Evolutionary conservation across 2,888 invertebrate species (phyloP).

Genomic region (Nomada ruficornis): DNA sequence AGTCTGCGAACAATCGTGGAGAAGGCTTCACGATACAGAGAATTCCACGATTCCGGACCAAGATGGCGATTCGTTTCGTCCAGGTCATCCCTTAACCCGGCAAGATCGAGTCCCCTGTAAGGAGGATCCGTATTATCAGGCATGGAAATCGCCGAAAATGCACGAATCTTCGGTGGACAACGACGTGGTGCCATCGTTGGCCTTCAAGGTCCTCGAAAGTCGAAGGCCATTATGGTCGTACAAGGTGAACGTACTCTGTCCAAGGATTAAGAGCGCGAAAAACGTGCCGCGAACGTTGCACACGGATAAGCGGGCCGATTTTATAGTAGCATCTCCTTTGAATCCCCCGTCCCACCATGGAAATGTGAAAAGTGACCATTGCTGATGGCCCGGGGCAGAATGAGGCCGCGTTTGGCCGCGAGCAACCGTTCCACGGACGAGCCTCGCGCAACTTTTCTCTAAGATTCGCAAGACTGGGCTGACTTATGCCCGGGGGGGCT

Average conservation of each 20-base stretch:
- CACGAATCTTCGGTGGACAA: conserved; percentile 72
- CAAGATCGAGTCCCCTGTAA: conserved; percentile 54
- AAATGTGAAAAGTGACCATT: conserved; percentile 63
- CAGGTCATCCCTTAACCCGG: conserved; percentile 6
- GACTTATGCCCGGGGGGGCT: conserved; percentile 74
- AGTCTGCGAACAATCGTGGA: conserved; percentile 86
- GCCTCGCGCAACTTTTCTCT: conserved; percentile 77
- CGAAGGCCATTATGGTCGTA: conserved; percentile 81
- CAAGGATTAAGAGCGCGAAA: conserved; percentile 87
- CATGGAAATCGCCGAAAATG: conserved; percentile 74
- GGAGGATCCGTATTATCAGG: conserved; percentile 74
- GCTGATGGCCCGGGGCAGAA: conserved; percentile 74
- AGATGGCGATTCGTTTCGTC: conserved; percentile 5
- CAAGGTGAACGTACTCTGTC: conserved; percentile 87
- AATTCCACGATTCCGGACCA: neutral
- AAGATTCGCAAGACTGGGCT: conserved; percentile 78
- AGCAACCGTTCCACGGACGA: conserved; percentile 78
- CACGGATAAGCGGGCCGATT: conserved; percentile 20
- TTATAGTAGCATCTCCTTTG: conserved; percentile 18
- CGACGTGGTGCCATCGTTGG: conserved; percentile 86
- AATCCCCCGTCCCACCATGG: conserved; percentile 55
- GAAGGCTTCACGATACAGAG: conserved; percentile 83
- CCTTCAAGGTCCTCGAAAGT: conserved; percentile 85
- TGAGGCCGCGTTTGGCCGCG: conserved; percentile 75
- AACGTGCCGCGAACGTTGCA: conserved; percentile 81